A percentile compares a stretch with the other conserved stretches of the same genome.
Conservation (phyloP, 2,797 vertebrate genomes). For the Balearica regulorum region DNA sequence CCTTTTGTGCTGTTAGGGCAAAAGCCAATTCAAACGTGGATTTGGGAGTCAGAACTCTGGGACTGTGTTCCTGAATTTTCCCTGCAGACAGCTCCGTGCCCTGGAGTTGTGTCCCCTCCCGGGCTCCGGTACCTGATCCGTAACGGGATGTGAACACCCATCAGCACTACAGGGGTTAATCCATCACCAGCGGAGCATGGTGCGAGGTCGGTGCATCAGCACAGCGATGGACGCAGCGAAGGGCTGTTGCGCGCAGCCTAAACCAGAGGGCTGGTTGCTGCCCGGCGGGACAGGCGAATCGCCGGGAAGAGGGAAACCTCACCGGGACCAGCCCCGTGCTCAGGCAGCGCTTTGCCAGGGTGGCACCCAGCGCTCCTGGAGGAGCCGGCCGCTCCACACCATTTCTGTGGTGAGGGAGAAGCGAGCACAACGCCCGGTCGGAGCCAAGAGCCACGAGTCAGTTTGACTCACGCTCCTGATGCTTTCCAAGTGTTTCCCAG, state of each 20-base stretch:
- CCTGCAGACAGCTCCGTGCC: not conserved
- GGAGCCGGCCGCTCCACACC: not conserved
- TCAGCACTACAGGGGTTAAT: not conserved
- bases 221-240: accelerated
- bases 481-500: not conserved
- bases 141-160: accelerated
- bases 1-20: not conserved
- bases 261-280: not conserved
- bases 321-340: accelerated
- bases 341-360: not conserved
- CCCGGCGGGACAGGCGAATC: no score
- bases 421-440: accelerated
- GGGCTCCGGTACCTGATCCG: accelerated
- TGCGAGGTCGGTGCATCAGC: not conserved
- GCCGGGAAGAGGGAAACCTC: no score
- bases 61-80: accelerated
- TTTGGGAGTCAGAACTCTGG: not conserved
- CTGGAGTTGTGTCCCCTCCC: accelerated
- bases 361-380: not conserved
- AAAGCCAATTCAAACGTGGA: accelerated
- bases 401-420: accelerated
- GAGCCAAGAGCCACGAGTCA: not conserved
- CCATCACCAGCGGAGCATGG: not conserved
- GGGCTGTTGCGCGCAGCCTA: not conserved
- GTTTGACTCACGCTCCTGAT: not conserved